Evolutionary conservation across 1,140 invertebrate genomes (phyloP), one percentile per base, ranked within the genome.

Genomic region (Drosophila kanapiae): DNA sequence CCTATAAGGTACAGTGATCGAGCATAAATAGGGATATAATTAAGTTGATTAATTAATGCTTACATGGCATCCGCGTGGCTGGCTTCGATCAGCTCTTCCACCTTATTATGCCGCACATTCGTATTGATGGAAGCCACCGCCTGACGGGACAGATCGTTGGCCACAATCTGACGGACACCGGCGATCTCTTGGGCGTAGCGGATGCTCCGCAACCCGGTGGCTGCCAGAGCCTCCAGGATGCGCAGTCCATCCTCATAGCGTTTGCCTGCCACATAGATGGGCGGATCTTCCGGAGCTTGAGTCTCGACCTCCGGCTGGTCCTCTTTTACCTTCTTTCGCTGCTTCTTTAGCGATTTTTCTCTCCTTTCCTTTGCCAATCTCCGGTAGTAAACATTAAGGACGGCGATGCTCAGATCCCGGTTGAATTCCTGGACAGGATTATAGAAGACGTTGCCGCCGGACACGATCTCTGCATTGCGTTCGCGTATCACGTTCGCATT

Each of bases 371-470:
- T 85, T n/a, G 68, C 40, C 42, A 90, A 74, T 92, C 94, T 37
- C 94, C 94, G 91, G 27, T 93, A 93, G 91, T 95, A 96, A 18
- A 94, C 92, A 72, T 93, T 94, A 16, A 96, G 77, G 3, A 95
- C 95, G 4, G 95, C 93, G 80, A 96, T 94, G 93, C 95, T 98
- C n/a, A 99, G 93, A 94, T 99, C 98, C 84, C 98, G 94, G 92
- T 99, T 99, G 85, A 99, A 99, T 93, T 99, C 97, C 93, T 99
- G 98, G 16, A 99, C 98, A 4, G 98, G 98, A 94, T 99, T 99
- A 90, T 99, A 99, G 93, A 99, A 99, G 0, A 99, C 98, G 91
- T 96, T 79, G 16, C 91, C 92, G n/a, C 92, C 88, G 6, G 84
- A 85, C 35, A 93, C 75, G 16, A 93, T 93, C 43, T 92, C 80